Evolutionary conservation across 2,888 invertebrate genomes (phyloP).

Genomic region (Frankliniella intonsa): DNA sequence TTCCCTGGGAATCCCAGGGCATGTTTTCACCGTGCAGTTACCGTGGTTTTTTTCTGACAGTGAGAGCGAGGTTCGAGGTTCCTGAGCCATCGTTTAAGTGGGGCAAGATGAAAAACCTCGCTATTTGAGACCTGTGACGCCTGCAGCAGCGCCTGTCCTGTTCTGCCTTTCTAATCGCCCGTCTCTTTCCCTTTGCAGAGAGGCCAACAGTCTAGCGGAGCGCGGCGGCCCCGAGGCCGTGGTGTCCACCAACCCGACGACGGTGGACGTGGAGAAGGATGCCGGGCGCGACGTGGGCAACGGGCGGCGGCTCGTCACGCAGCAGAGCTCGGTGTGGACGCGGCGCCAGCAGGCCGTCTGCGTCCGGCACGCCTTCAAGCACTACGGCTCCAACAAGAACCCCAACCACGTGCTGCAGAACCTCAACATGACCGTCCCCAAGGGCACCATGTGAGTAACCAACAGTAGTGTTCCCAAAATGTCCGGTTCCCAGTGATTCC

Average conservation of each 20-base stretch:
- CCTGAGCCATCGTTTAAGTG: too few species aligned
- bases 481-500: too few species aligned
- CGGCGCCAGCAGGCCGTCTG: slow-evolving; percentile 80
- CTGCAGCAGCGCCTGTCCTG: too few species aligned
- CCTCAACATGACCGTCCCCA: slow-evolving; percentile 88
- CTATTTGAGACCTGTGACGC: too few species aligned
- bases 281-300: slow-evolving; percentile 33
- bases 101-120: too few species aligned
- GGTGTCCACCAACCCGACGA: background rate
- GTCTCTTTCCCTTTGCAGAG: slow-evolving; percentile 31
- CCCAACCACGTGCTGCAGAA: slow-evolving; percentile 82
- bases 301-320: slow-evolving; percentile 41
- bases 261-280: slow-evolving; percentile 27
- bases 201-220: slow-evolving; percentile 26
- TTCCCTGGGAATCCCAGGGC: too few species aligned
- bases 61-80: too few species aligned
- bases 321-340: slow-evolving; percentile 56
- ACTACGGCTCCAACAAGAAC: slow-evolving; percentile 82
- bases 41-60: too few species aligned
- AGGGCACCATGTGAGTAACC: slow-evolving; percentile 88
- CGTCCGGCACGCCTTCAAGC: slow-evolving; percentile 81
- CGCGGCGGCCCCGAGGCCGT: slow-evolving; percentile 32
- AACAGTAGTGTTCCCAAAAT: too few species aligned
- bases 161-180: background rate
- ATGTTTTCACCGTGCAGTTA: too few species aligned